Conservation (phyloP, 2,797 vertebrate species). For the Tangara arthus region DNA sequence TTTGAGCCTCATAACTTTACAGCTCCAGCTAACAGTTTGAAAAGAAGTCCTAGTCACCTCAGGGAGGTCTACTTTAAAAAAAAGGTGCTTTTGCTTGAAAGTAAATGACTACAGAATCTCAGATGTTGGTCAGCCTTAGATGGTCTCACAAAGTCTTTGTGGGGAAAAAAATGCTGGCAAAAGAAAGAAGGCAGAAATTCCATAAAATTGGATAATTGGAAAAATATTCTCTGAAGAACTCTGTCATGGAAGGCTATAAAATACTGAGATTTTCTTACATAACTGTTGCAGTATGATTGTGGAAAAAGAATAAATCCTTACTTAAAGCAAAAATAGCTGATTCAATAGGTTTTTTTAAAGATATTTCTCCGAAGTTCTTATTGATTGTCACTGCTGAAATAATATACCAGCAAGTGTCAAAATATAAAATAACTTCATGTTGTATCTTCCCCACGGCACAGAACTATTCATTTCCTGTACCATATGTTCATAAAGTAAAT, state of each 20-base stretch:
- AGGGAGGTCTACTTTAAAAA: not conserved
- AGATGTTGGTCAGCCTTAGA: not conserved
- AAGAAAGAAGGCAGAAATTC: not conserved
- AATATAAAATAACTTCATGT: not conserved
- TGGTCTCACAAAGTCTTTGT: not conserved
- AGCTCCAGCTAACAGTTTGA: not conserved
- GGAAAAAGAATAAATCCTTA: not conserved
- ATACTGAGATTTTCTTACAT: not conserved
- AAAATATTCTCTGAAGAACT: not conserved
- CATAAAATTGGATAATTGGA: not conserved
- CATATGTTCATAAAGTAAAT: not conserved
- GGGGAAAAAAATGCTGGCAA: not conserved
- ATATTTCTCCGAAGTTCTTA: not conserved
- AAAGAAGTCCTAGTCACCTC: not conserved
- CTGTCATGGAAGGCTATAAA: not conserved
- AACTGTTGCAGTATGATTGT: not conserved
- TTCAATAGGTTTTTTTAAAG: accelerated
- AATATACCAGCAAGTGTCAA: not conserved
- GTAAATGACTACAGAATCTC: not conserved
- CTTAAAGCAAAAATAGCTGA: not conserved
- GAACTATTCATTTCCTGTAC: not conserved
- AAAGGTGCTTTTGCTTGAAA: not conserved
- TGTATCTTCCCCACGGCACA: not conserved
- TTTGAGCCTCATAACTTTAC: not conserved
- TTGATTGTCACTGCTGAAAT: not conserved